Conservation (phyloP, 2,888 invertebrate genomes). For the Drosophila cracens region DNA sequence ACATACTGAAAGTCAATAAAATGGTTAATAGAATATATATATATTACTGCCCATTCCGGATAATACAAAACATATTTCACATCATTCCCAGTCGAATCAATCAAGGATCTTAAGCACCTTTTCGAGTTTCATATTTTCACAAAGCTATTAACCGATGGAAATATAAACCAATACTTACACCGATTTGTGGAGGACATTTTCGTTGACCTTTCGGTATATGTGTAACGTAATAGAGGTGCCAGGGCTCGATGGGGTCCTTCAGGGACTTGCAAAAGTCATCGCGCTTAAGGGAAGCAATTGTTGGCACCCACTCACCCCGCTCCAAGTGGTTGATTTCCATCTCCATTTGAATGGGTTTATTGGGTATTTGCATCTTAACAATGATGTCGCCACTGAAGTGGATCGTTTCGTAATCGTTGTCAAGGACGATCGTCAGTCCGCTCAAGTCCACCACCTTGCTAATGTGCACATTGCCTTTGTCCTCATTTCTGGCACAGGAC, state of each 20-base stretch:
- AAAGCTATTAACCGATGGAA: not conserved
- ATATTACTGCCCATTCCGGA: not conserved
- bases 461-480: conserved; percentile 25
- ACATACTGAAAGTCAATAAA: conserved; percentile 30
- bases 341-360: conserved; percentile 25
- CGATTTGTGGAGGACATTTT: conserved; percentile 51
- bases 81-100: not conserved
- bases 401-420: conserved; percentile 41
- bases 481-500: conserved; percentile 26
- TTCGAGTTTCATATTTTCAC: not conserved
- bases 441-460: conserved; percentile 38
- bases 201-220: conserved; percentile 26
- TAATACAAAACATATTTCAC: not conserved
- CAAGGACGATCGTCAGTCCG: conserved; percentile 14
- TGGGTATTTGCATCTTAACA: conserved; percentile 21
- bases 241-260: conserved; percentile 42
- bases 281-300: conserved; percentile 32
- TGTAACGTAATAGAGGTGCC: conserved; percentile 24
- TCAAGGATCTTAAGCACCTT: not conserved
- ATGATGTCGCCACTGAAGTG: conserved; percentile 40
- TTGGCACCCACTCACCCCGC: conserved; percentile 49
- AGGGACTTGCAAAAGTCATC: conserved; percentile 46
- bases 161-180: conserved; percentile 37
- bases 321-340: conserved; percentile 30
- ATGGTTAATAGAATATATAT: not conserved